Conservation (phyloP, 1,140 invertebrate genomes). For the Callitettix versicolor region DNA sequence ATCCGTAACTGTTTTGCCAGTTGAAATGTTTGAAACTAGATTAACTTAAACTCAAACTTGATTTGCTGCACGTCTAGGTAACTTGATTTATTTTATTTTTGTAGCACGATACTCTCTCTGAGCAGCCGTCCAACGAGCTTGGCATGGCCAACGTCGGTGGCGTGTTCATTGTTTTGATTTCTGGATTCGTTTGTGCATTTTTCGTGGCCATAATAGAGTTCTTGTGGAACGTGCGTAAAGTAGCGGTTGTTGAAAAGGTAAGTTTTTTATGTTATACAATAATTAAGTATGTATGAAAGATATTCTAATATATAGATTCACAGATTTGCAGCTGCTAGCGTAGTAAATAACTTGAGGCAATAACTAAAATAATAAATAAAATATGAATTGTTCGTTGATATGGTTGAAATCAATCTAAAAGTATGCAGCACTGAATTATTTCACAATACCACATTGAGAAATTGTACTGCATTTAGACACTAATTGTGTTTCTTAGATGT, state of each 20-base stretch:
- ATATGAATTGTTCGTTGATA: not conserved
- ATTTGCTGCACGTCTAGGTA: too few relatives aligned
- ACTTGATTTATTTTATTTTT: too few relatives aligned
- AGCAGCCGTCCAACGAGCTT: slow-evolving; percentile 40
- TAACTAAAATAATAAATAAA: not conserved
- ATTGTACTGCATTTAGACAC: too few relatives aligned
- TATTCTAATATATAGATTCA: not conserved
- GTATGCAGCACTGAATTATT: not conserved
- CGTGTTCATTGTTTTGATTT: slow-evolving; percentile 75
- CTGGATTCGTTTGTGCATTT: slow-evolving; percentile 51
- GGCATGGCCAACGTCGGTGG: slow-evolving; percentile 77
- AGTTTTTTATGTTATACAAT: slow-evolving; percentile 1
- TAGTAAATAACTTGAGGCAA: not conserved
- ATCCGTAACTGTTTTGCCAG: too few relatives aligned
- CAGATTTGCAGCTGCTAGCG: too few relatives aligned
- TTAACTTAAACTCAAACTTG: too few relatives aligned
- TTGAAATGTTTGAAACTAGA: too few relatives aligned
- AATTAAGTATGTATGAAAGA: not conserved
- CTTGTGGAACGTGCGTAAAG: slow-evolving; percentile 66
- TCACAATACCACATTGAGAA: not conserved
- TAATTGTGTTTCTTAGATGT: too few relatives aligned
- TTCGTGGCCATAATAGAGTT: slow-evolving; percentile 65
- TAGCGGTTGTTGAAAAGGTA: slow-evolving; percentile 65
- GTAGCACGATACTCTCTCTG: too few relatives aligned
- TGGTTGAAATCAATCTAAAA: not conserved